Base-by-base conservation (phyloP, 2,113 vertebrate genomes). In the Seriola aureovittata region DNA sequence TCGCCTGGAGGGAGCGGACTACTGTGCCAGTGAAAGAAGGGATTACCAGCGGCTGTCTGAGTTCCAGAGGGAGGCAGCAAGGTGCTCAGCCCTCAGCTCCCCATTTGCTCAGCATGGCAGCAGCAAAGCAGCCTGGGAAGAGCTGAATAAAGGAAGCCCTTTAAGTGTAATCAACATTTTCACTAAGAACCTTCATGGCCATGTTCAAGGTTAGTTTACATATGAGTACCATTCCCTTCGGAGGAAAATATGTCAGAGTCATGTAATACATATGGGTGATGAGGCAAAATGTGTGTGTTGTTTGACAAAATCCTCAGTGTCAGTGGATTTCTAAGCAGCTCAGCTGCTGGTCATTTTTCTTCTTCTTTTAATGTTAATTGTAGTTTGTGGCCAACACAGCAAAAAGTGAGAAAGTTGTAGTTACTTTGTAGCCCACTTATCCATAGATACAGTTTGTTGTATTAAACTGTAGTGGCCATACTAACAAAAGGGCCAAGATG, bases 151-250 rank as follows among this genome's bases (percentile, higher is more conserved):
- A 80, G 98, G 98, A 88, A 98, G 97, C 91, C 97, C 98, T 14
- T 95, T 97, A 75, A 99, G 98, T 14, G 97, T 99, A 71, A 99
- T 99, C 94, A 99, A 97, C 91, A 98, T 99, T 90, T 99, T 97
- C 89, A 95, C 96, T 0, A 99, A 96, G 93, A 97, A 96, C 66
- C 95, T 96, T n/a, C 96, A 96, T 16, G 89, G 95, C 54, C 92
- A 95, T 78, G 93, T 90, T 77, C 96, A 96, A 96, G 97, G 98
- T 98, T 81, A 95, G 94, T 85, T 75, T 25, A 48, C 6, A 7
- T 8, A 34, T 16, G 17, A 44, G 0, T 36, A 8, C 1, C 4
- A 73, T 0, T 57, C 1, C 12, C 32, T 8, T 67, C 17, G 16
- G 5, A 40, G 25, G 1, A 67, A 67, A 40, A 71, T 71, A 8